These are phyloP conservation scores for Dryadula phaetusa DNA, from an alignment of 2,888 invertebrate genomes.

Conservation along the genomic window DNA sequence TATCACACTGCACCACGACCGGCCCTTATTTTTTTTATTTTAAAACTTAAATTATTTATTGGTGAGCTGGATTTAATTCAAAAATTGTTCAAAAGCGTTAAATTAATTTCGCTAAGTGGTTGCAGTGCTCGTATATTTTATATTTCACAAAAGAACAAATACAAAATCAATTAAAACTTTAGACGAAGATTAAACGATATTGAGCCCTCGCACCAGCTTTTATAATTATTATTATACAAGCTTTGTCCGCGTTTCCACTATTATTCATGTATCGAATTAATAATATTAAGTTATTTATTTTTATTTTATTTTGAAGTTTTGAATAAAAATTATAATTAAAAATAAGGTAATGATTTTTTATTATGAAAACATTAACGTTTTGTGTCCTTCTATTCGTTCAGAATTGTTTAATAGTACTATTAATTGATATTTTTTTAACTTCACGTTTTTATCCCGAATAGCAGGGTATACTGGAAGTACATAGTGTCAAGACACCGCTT, in stretches of 20 bases:
- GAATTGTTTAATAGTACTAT: no score
- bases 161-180: slow-evolving; percentile 21
- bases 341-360: no score
- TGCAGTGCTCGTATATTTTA: slow-evolving; percentile 1
- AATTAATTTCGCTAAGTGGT: neutral
- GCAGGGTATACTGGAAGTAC: no score
- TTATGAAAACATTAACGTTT: no score
- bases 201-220: slow-evolving; percentile 10
- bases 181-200: slow-evolving; percentile 8
- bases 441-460: no score
- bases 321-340: no score
- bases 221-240: neutral
- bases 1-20: no score
- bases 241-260: neutral
- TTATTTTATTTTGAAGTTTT: no score
- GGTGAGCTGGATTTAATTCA: neutral
- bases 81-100: neutral
- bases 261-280: neutral
- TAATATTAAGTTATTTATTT: neutral
- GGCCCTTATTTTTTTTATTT: no score
- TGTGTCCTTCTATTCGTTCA: no score
- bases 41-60: neutral
- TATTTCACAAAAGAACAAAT: slow-evolving; percentile 12
- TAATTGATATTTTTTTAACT: no score
- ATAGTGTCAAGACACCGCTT: no score